A percentile compares a stretch with the other conserved stretches of the same genome.
Conservation (phyloP, 2,888 invertebrate species). For the Alviniconcha strummeri region DNA sequence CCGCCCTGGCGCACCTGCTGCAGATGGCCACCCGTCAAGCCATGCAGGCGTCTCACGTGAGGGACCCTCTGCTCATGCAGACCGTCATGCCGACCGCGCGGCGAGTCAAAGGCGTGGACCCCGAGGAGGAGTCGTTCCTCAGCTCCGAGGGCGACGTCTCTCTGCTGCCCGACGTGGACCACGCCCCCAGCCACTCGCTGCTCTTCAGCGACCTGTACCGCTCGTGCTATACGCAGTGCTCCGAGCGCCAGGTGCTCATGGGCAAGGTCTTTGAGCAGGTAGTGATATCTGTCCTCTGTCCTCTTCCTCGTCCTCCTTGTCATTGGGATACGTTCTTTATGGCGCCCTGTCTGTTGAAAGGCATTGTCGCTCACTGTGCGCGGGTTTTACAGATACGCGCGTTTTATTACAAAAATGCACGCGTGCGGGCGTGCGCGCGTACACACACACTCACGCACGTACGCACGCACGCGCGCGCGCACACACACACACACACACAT, state of each 20-base stretch:
- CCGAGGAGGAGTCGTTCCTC: conserved; percentile 32
- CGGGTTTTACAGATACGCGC: too few relatives aligned
- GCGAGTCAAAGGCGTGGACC: conserved; percentile 5
- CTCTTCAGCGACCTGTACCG: conserved; percentile 26
- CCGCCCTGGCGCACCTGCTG: conserved; percentile 27
- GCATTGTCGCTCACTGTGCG: background rate
- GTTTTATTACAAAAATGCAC: background rate
- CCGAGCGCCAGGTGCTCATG: conserved; percentile 30
- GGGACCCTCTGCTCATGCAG: background rate
- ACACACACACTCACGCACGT: background rate
- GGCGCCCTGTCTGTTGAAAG: background rate
- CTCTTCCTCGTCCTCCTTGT: too few relatives aligned
- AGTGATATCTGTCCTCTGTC: background rate
- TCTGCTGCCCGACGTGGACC: conserved; percentile 12
- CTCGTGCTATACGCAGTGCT: conserved; percentile 22
- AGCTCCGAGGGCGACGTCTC: conserved; percentile 28
- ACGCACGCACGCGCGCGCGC: background rate
- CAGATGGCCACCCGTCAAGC: conserved; percentile 31
- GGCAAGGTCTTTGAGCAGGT: conserved; percentile 35
- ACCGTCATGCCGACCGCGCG: background rate
- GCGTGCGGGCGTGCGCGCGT: background rate
- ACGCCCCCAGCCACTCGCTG: conserved; percentile 6
- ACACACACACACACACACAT: conserved; percentile 1
- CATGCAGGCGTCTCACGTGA: conserved; percentile 32
- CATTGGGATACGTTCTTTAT: too few relatives aligned